These are phyloP conservation scores for Ciconia nigra DNA, from an alignment of 2,797 vertebrate genomes.

Conservation along the genomic window DNA sequence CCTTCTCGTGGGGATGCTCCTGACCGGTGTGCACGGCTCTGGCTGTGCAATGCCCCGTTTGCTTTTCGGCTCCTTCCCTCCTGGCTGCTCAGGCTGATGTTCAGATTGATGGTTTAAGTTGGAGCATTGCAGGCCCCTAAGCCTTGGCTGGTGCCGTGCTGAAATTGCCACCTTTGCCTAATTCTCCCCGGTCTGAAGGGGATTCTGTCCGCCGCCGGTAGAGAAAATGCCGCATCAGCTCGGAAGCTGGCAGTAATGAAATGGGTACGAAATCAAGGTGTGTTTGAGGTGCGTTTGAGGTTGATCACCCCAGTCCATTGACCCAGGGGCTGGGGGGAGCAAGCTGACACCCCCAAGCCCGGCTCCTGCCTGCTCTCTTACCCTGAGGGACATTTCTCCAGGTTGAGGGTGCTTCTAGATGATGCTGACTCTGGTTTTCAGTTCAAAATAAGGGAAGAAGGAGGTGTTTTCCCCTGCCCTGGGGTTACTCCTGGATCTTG, in stretches of 20 bases:
- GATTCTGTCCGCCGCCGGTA: background rate
- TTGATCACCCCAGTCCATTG: background rate
- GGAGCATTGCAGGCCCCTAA: background rate
- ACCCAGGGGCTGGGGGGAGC: background rate
- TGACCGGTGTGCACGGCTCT: rapidly evolving
- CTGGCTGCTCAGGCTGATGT: background rate
- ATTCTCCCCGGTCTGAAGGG: background rate
- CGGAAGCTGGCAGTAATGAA: background rate
- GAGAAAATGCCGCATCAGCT: background rate
- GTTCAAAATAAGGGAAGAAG: background rate
- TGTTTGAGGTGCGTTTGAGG: background rate
- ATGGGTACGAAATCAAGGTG: background rate
- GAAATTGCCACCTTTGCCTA: background rate
- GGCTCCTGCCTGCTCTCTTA: rapidly evolving
- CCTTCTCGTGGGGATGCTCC: background rate
- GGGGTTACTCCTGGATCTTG: background rate
- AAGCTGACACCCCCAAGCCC: rapidly evolving
- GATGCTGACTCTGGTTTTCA: background rate
- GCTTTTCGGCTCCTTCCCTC: background rate
- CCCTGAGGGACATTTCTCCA: background rate
- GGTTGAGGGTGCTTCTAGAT: background rate
- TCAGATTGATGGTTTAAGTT: background rate
- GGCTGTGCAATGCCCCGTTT: background rate
- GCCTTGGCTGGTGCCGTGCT: background rate
- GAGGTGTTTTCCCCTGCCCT: background rate